These are phyloP conservation scores for Mantis religiosa DNA, from an alignment of 2,888 invertebrate genomes.

Conservation along the genomic window DNA sequence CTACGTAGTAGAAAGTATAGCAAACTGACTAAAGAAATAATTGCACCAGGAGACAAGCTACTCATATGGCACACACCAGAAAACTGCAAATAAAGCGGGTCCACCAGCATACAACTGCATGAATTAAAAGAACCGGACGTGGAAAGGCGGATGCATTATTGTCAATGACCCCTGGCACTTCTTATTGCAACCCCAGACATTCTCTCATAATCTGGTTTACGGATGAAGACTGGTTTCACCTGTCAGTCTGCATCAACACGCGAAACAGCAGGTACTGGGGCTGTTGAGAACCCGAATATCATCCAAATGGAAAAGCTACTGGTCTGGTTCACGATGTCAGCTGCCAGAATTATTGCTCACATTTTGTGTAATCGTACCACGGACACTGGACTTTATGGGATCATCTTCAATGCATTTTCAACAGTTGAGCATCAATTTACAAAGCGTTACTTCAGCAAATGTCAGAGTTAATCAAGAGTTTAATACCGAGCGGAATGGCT, in stretches of 20 bases:
- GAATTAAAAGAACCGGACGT: background rate
- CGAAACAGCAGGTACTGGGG: background rate
- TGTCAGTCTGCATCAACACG: background rate
- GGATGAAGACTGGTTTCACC: background rate
- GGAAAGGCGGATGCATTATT: background rate
- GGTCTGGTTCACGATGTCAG: background rate
- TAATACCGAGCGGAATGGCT: too few species aligned
- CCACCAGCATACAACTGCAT: too few species aligned
- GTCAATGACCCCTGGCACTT: background rate
- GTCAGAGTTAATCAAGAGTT: background rate
- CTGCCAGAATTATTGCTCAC: background rate
- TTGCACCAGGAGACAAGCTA: too few species aligned
- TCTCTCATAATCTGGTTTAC: background rate
- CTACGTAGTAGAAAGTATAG: too few species aligned
- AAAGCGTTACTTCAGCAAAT: background rate
- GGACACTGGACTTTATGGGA: too few species aligned
- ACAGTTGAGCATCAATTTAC: background rate
- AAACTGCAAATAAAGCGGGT: too few species aligned
- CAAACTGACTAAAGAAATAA: too few species aligned
- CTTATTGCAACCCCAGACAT: background rate
- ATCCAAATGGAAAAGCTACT: background rate
- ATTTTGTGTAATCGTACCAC: background rate
- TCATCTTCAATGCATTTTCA: background rate
- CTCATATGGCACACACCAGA: too few species aligned
- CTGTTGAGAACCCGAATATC: too few species aligned